Evolutionary conservation across 1,140 invertebrate genomes (phyloP).

Genomic region (Sitobion miscanthi): DNA sequence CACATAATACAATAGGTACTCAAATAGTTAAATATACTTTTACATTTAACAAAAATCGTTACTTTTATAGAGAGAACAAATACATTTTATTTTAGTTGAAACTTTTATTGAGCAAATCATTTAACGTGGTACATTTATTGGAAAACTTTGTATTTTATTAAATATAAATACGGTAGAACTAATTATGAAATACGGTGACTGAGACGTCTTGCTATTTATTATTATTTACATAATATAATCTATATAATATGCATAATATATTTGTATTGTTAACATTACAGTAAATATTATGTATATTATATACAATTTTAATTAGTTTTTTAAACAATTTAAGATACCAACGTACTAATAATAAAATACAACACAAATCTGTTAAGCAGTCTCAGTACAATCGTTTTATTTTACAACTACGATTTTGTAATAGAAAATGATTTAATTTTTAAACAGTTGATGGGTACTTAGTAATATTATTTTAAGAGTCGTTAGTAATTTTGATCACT

Average conservation of each 20-base stretch:
- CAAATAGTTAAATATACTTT: not conserved
- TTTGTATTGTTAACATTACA: not conserved
- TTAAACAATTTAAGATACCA: not conserved
- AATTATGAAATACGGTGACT: not conserved
- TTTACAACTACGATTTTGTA: not conserved
- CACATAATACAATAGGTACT: not conserved
- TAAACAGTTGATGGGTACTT: not conserved
- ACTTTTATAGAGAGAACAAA: not conserved
- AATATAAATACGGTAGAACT: not conserved
- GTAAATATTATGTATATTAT: not conserved
- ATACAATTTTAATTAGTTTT: not conserved
- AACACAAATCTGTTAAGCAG: not conserved
- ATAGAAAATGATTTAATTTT: not conserved
- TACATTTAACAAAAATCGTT: not conserved
- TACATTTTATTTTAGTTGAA: not conserved
- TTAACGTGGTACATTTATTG: not conserved
- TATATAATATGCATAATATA: not conserved
- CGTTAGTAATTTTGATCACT: not conserved
- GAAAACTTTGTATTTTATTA: not conserved
- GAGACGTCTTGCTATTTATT: not conserved
- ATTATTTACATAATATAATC: not conserved
- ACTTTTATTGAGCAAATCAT: not conserved
- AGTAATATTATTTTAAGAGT: not conserved
- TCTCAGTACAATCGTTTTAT: not conserved
- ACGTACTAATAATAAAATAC: not conserved